Conservation (phyloP, 2,797 vertebrate genomes). For the Chanos chanos region DNA sequence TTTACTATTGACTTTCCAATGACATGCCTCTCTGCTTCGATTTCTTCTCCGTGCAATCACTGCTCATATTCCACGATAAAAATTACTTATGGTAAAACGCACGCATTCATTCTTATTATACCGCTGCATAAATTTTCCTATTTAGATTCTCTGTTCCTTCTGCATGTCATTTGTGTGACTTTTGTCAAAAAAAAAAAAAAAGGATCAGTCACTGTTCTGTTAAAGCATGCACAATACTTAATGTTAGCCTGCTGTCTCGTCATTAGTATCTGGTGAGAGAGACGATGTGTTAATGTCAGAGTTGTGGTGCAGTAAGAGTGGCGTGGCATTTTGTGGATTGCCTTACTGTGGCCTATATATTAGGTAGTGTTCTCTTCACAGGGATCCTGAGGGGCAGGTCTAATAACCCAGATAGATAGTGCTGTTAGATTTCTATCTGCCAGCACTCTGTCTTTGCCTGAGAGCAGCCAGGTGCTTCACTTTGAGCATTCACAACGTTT, state of each 20-base stretch:
- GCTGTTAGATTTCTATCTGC: conserved; percentile 77
- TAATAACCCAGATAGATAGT: conserved; percentile 84
- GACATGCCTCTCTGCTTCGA: conserved; percentile 28
- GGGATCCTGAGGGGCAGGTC: conserved; percentile 72
- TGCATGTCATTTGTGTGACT: neutral
- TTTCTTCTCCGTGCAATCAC: neutral
- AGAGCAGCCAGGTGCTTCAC: conserved; percentile 74
- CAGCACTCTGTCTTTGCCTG: conserved; percentile 77
- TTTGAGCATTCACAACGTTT: conserved; percentile 71
- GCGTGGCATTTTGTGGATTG: conserved; percentile 55
- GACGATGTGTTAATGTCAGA: conserved; percentile 61
- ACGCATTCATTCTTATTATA: conserved; percentile 18
- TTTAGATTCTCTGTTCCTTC: neutral
- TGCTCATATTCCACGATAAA: neutral
- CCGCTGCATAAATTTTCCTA: conserved; percentile 14
- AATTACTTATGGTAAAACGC: conserved; percentile 33
- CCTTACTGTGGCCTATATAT: conserved; percentile 81
- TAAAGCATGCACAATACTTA: neutral
- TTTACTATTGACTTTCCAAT: conserved; percentile 26
- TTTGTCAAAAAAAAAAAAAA: too few species aligned
- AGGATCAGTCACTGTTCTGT: neutral
- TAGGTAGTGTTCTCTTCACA: conserved; percentile 68
- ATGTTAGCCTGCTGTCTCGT: neutral
- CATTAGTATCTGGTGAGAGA: conserved; percentile 14
- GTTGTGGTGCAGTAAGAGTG: conserved; percentile 33